Conservation (phyloP, 2,113 vertebrate species). For the Zosterops borbonicus region DNA sequence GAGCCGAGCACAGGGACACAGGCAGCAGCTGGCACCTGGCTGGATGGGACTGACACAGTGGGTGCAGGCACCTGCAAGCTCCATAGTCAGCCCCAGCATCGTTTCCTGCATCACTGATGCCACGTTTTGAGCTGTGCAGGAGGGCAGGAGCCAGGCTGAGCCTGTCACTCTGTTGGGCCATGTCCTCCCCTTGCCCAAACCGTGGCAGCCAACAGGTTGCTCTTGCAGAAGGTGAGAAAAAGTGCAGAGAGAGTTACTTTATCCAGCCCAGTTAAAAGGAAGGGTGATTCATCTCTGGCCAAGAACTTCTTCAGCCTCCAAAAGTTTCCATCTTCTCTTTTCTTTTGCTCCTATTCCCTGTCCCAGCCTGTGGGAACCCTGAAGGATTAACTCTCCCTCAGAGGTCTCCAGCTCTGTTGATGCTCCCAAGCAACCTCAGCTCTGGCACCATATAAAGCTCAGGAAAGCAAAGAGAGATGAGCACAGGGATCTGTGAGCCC, state of each 20-base stretch:
- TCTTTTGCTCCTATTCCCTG: not conserved
- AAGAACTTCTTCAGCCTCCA: not conserved
- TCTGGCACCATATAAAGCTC: not conserved
- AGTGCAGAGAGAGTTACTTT: not conserved
- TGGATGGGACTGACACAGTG: rapidly evolving
- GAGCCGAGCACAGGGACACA: rapidly evolving
- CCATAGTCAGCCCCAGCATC: rapidly evolving
- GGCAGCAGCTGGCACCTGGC: not conserved
- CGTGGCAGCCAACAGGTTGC: not conserved
- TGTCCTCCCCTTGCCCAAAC: not conserved
- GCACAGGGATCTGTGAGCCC: not conserved
- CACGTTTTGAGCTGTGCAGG: not conserved
- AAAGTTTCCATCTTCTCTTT: not conserved
- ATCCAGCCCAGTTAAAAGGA: not conserved
- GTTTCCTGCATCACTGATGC: rapidly evolving
- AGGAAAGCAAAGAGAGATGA: not conserved
- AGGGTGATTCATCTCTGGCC: not conserved
- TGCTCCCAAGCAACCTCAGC: not conserved
- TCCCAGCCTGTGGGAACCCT: not conserved
- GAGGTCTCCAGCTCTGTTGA: not conserved
- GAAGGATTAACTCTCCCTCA: not conserved
- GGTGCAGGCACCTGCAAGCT: not conserved
- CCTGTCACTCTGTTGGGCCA: rapidly evolving
- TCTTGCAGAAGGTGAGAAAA: not conserved
- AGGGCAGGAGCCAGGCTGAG: not conserved